These are phyloP conservation scores for Hemitrygon akajei DNA, from an alignment of 2,797 vertebrate species.

Conservation along the genomic window DNA sequence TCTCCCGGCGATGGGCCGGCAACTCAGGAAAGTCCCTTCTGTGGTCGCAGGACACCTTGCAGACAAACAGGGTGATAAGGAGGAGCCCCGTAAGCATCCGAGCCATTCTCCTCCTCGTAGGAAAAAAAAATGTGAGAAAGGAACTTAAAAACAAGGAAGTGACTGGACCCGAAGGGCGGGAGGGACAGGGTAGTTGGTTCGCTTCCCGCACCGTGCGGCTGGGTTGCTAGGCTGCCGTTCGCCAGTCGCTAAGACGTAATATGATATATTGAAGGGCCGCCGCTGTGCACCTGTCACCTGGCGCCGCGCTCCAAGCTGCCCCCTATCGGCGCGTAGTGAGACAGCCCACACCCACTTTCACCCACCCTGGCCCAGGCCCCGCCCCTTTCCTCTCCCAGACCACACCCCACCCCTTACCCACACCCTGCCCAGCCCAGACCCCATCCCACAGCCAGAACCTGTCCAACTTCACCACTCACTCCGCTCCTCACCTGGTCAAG, in stretches of 20 bases:
- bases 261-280: background rate
- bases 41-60: background rate
- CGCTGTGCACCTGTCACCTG: conserved; percentile 19
- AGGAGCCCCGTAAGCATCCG: background rate
- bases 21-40: background rate
- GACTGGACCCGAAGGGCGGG: background rate
- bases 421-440: too few species aligned
- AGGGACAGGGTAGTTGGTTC: background rate
- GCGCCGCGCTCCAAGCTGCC: too few species aligned
- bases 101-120: background rate
- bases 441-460: too few species aligned
- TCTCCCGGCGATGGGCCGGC: background rate
- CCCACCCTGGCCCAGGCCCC: too few species aligned
- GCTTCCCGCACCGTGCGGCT: background rate
- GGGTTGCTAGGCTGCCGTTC: conserved; percentile 18
- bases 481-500: too few species aligned
- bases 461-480: too few species aligned
- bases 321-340: too few species aligned
- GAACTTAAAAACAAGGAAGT: background rate
- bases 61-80: background rate
- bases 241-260: conserved; percentile 18
- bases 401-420: too few species aligned
- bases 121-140: background rate
- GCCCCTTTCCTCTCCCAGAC: too few species aligned
- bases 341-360: too few species aligned